Evolutionary conservation across 2,797 vertebrate genomes (phyloP), one percentile per base, ranked within the genome.

Genomic region (Myioborus melanocephalus): DNA sequence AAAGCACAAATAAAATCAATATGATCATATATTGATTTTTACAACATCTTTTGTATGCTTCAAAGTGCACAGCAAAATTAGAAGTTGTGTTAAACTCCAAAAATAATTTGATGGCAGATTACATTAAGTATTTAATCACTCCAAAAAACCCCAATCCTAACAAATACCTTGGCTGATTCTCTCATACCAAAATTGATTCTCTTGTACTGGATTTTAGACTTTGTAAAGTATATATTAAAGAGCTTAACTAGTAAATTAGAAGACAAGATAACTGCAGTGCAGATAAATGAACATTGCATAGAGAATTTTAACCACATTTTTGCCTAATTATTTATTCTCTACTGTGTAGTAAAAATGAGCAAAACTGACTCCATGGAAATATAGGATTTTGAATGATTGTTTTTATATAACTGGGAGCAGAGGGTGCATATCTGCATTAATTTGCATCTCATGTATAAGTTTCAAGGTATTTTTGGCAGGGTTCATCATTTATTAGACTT

Each of bases 21-120:
- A 19, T 49, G 52, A 93, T 94, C 27, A 10, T 28, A 24, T 89
- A 85, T 89, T 82, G 88, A 91, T 91, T 97, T 71, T 19, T 44
- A 14, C 52, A 65, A 61, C 61, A 37, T 43, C 35, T 83, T 95
- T 55, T 72, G 18, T 43, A 15, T 61, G 66, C 59, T 86, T 87
- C 39, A 66, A 65, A 92, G 23, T 76, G 46, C 56, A 32, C 10
- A 53, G 68, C 17, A 56, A 53, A 93, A 94, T 84, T 72, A 89
- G 52, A 89, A 91, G 84, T 52, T 6, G 0, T 50, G 41, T 79
- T 93, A 57, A 95, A 89, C 43, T 89, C 79, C 30, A 65, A 81
- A 95, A 97, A 92, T 94, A 93, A 92, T 94, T 93, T 95, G 92
- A 94, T 94, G 90, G 65, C 61, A 83, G 68, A 90, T 95, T 95